Base-by-base conservation (phyloP, 2,888 invertebrate genomes). In the Hirtodrosophila trivittata region DNA sequence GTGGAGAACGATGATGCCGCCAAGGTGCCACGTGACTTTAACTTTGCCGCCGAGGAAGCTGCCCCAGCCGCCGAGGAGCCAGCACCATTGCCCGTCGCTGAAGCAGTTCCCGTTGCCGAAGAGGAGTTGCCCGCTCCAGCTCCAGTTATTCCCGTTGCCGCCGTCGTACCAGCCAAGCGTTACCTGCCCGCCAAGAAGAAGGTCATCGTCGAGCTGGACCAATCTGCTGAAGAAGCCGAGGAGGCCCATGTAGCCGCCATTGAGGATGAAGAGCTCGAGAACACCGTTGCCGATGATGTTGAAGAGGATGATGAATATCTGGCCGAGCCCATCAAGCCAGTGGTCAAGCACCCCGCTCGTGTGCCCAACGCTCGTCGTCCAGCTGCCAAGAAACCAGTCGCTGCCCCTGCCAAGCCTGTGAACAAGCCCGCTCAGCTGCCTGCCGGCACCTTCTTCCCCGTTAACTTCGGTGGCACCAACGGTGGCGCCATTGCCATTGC, bases 401-500 rank as follows among this genome's bases (percentile, higher is more conserved):
- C 75, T 12, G 65, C 55, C 9, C 65, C 84, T 13, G 60, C 57
- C 39, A 81, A 73, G 60, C 81, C 82, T 2, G 51, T 56, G 0
- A 88, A 87, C 58, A 85, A 86, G 21, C 78, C 86, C 3, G 75
- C 75, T 30, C 77, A 80, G 12, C 68, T 87, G 58, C 91, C 91
- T 9, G 81, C 81, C n/a, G 90, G 89, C 26, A 89, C 89, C 8
- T 91, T 88, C 86, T 91, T 91, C 87, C 91, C 91, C 38, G 86
- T 91, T 26, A 74, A 89, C 50, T 91, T 91, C 39, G 91, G 91
- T 28, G 89, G 90, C 43, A 89, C 90, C 74, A 76, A 30, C 45
- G 89, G 90, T 26, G 91, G 91, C 45, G 90, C 91, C 33, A 91
- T 91, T 66, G 91, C 91, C 49, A 90, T 91, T 75, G 91, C 91